Evolutionary conservation across 2,113 vertebrate species (phyloP), one percentile per base, ranked within the genome.

Genomic region (Zootoca vivipara): DNA sequence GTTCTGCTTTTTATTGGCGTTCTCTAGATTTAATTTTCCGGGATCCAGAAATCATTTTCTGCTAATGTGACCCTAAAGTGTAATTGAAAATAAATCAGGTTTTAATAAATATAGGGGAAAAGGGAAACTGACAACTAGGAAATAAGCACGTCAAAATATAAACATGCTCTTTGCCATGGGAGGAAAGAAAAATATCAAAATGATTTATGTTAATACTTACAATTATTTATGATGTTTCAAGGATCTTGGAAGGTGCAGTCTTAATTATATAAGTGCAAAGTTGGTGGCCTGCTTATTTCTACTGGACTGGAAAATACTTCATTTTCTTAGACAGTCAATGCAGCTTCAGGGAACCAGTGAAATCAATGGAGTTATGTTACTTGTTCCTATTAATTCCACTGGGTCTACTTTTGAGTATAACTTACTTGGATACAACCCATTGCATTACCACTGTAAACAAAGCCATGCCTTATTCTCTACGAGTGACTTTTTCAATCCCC

Each of bases 1-100:
- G 40, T 83, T 86, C 93, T 92, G 86, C 89, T 92, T 92, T 94
- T 94, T 93, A 93, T 92, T 92, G 89, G 69, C 72, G 77, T 93
- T 93, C 83, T 83, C 88, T 88, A 90, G 91, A 92, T 94, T 91
- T 93, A 87, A 95, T 95, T 94, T 95, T 92, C 85, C 52, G 80
- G 78, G 86, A 91, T 90, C 83, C 81, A 93, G 90, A 93, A 89
- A 92, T 93, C 64, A 0, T 52, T 94, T 95, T 89, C 86, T 93
- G 73, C 84, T 90, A 93, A 88, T 6, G 1, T 90, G 85, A 86
- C 91, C 90, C 91, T 89, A 12, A 95, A 92, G 82, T 85, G 82
- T 92, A 87, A 90, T 91, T 95, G 89, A 83, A 93, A 91, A 93
- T 93, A 93, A 94, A 88, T 94, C 87, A 88, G 40, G 90, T 91